These are phyloP conservation scores for Melipona beecheii DNA, from an alignment of 2,888 invertebrate species.

Conservation along the genomic window DNA sequence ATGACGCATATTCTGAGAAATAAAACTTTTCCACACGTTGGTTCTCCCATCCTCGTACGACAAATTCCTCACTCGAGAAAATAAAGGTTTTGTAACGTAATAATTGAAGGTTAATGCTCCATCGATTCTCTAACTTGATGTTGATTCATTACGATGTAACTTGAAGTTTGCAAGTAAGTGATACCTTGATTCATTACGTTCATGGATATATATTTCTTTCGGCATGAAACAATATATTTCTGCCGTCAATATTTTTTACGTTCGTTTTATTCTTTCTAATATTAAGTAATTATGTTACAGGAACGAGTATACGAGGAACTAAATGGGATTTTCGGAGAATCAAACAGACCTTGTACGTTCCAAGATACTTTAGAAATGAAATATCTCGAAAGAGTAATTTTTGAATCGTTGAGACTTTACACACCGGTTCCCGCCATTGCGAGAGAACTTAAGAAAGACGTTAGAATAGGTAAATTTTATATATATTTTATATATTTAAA, in stretches of 20 bases:
- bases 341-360: conserved; percentile 91
- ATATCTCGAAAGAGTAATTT: conserved; percentile 91
- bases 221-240: too few species aligned
- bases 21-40: conserved; percentile 88
- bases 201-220: neutral
- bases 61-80: neutral
- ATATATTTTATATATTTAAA: neutral
- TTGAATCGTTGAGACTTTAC: conserved; percentile 92
- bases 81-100: conserved; percentile 18
- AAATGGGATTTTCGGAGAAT: conserved; percentile 90
- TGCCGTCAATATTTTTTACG: neutral
- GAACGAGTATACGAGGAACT: conserved; percentile 90
- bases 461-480: conserved; percentile 87
- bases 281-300: conserved; percentile 66
- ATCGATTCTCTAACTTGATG: neutral
- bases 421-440: conserved; percentile 93
- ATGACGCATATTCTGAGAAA: conserved; percentile 88
- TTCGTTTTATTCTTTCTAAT: neutral
- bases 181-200: neutral
- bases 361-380: conserved; percentile 94
- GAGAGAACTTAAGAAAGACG: conserved; percentile 89
- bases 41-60: conserved; percentile 85
- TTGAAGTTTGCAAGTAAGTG: neutral
- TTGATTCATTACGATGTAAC: neutral
- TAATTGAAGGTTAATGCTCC: neutral